Base-by-base conservation (phyloP, 2,797 vertebrate genomes). In the Eulemur albifrons region DNA sequence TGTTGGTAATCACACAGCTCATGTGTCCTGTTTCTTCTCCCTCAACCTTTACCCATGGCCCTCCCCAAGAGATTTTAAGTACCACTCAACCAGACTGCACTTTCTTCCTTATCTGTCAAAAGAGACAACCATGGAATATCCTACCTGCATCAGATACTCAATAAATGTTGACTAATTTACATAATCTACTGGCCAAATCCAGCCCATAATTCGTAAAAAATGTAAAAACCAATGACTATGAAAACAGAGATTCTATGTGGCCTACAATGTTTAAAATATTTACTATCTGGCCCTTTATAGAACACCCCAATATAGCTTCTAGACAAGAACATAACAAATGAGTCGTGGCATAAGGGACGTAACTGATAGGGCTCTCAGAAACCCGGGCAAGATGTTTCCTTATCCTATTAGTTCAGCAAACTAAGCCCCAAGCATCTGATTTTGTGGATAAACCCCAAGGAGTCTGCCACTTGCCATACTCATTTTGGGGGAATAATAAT, bases 281-380 rank as follows among this genome's bases (percentile, higher is more conserved):
- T 90, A 69, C 18, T 69, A 38, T 32, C 25, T 40, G 43, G 89
- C 23, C 43, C 52, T 92, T 67, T 15, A 35, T 1, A 30, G 45
- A 40, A 52, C 40, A 52, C 21, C 15, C 5, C 50, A 32, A 77
- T 2, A 85, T 27, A 30, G 38, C 11, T 52, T 84, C 32, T 48
- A 4, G 38, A 57, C 35, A 88, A 57, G 27, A 35, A 48, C 0
- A 0, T 45, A 40, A 77, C 20, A 43, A 73, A 52, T 5, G 30
- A 63, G 27, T 21, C 25, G 1, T 0, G 15, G 65, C 1, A 5
- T 0, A 25, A 30, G 21, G 25, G 38, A 13, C 7, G 63, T 20
- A 18, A 50, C 63, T 17, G 7, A 27, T 0, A 35, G 20, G 40
- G 1, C 13, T 12, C 48, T n/a, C 8, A 14, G 69, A 54, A 70